Conservation (phyloP, 2,797 vertebrate species). For the Eurystomus glaucurus region DNA sequence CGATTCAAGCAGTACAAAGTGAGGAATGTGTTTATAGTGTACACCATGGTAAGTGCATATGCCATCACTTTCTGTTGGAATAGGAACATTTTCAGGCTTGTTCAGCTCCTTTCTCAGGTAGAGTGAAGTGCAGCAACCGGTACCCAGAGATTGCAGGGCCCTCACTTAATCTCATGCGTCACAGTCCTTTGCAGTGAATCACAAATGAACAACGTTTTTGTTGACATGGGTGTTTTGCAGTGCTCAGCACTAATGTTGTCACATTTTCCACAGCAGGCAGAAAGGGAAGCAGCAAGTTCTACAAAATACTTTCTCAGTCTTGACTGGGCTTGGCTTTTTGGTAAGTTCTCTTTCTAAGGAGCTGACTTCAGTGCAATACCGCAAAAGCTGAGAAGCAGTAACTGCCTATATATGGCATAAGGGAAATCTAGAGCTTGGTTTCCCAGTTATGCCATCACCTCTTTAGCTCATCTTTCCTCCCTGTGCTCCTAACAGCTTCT, state of each 20-base stretch:
- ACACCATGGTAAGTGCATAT: accelerated
- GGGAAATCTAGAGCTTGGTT: background rate
- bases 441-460: background rate
- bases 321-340: background rate
- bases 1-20: background rate
- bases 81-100: background rate
- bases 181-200: background rate
- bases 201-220: background rate
- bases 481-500: background rate
- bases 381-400: background rate
- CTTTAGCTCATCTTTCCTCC: background rate
- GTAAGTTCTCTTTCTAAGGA: background rate
- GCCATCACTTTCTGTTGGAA: background rate
- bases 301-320: background rate
- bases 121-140: background rate
- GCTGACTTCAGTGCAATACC: background rate
- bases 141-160: background rate
- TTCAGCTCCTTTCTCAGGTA: background rate
- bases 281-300: constrained; percentile 5
- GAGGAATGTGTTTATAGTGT: background rate
- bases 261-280: constrained; percentile 23
- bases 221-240: background rate
- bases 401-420: background rate
- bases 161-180: background rate
- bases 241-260: background rate